Evolutionary conservation across 2,888 invertebrate genomes (phyloP), one percentile per base, ranked within the genome.

Genomic region (Thalpophila matura): DNA sequence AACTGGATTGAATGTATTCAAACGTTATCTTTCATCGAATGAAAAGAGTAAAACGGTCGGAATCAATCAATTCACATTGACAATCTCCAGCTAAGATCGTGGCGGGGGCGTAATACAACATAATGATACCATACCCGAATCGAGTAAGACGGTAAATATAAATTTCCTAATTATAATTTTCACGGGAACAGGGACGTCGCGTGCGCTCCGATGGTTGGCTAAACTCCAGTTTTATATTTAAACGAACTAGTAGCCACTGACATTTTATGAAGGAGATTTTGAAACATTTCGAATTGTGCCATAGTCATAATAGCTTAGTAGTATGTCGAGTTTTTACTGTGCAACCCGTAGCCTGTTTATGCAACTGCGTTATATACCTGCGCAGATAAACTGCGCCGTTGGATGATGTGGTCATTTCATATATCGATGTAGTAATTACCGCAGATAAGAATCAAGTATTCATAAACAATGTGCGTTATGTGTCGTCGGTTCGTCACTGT

Each of bases 81-180:
- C 38, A 56, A 24, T 60, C 24, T 60, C 40, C 51, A 31, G 55
- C 43, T 16, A 14, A 33, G 20, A 40, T 26, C 59, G 20, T 49
- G 35, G 56, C 62, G 33, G 63, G 53, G 46, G 53, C 40, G 55
- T 31, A 43, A 50, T 51, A 47, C 29, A 57, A 38, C 55, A 69
- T 64, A 79, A 63, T 77, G 79, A 66, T 69, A 76, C 79, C 77
- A 74, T 67, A 70, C 61, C 77, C 80, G 79, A 84, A 84, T 85
- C 80, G 80, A 81, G 85, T 84, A 85, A 84, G 79, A 78, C 63
- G 74, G 86, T 84, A 87, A 85, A 91, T 89, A 88, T 91, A 91
- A 85, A 88, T 90, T 89, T 88, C 89, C 91, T 92, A 92, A 93
- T 92, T 91, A 91, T 93, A 92, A 91, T 91, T 89, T 92, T 89